A percentile compares a stretch with the other conserved stretches of the same genome.
These are phyloP conservation scores for Fissipunctia ypsillon DNA, from an alignment of 2,888 invertebrate genomes.

Conservation along the genomic window DNA sequence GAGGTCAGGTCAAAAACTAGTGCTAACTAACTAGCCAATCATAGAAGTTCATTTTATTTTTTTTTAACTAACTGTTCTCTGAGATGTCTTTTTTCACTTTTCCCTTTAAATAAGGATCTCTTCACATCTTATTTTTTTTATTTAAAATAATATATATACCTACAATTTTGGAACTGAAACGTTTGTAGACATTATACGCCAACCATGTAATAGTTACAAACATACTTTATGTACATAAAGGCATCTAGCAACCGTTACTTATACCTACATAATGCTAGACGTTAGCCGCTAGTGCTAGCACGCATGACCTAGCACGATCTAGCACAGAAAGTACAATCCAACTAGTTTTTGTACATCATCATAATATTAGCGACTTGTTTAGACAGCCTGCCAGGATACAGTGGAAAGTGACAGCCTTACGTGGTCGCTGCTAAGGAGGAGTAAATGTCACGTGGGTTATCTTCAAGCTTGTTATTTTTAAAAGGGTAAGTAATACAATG, in stretches of 20 bases:
- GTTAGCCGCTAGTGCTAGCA: conserved; percentile 30
- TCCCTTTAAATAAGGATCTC: neutral
- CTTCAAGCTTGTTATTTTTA: neutral
- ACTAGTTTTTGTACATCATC: conserved; percentile 63
- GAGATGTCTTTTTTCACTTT: neutral
- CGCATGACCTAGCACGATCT: conserved; percentile 62
- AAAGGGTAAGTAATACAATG: neutral
- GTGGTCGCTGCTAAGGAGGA: conserved; percentile 12
- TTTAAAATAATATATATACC: too few relatives aligned
- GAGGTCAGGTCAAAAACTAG: neutral
- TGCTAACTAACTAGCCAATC: neutral
- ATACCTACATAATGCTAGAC: conserved; percentile 19
- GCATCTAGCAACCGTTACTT: neutral
- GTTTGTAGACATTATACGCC: neutral
- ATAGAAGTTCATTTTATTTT: neutral
- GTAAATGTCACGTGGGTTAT: conserved; percentile 29
- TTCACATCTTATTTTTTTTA: neutral
- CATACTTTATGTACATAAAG: neutral
- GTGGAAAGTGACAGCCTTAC: conserved; percentile 48
- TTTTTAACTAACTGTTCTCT: neutral
- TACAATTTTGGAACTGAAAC: neutral
- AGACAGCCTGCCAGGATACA: conserved; percentile 47
- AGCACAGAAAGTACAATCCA: conserved; percentile 61
- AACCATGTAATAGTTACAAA: neutral
- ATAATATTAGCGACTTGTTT: conserved; percentile 55